Percentiles rank a stretch among this genome's conserved stretches.
phyloP scores from a whole-genome alignment of 2,797 vertebrate genomes.

The Enteromius paludinosus region DNA sequence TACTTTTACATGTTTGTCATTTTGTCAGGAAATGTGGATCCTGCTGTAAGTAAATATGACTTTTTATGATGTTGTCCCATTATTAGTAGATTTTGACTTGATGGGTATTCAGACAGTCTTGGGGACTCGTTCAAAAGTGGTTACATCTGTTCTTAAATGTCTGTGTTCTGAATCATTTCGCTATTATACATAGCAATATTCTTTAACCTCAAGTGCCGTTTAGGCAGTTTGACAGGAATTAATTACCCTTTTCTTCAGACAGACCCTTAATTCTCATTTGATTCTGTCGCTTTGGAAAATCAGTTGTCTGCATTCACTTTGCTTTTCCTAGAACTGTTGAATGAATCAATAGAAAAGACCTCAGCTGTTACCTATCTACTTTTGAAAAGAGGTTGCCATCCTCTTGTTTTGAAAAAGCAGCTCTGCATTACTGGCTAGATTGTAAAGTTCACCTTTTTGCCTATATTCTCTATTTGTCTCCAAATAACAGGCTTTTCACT shows the following conservation, averaged over 20 bases:
- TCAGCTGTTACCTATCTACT: conserved; percentile 5
- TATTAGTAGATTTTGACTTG: neutral
- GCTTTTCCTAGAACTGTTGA: conserved; percentile 23
- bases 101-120: neutral
- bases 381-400: conserved; percentile 15
- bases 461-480: conserved; percentile 4
- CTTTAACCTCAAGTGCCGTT: neutral
- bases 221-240: neutral
- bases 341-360: conserved; percentile 39
- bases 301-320: conserved; percentile 38
- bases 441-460: conserved; percentile 6
- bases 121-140: neutral
- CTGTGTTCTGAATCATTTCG: neutral
- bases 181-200: neutral
- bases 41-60: no score
- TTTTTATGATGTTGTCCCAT: no score
- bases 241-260: neutral
- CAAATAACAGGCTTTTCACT: conserved; percentile 17
- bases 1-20: neutral
- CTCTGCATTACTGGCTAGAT: neutral
- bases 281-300: conserved; percentile 10
- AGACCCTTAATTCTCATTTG: conserved; percentile 47
- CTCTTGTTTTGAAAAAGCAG: neutral
- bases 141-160: neutral
- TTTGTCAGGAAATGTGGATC: neutral